Evolutionary conservation across 2,888 invertebrate genomes (phyloP), one percentile per base, ranked within the genome.

Genomic region (Archaeoteleia sp.): DNA sequence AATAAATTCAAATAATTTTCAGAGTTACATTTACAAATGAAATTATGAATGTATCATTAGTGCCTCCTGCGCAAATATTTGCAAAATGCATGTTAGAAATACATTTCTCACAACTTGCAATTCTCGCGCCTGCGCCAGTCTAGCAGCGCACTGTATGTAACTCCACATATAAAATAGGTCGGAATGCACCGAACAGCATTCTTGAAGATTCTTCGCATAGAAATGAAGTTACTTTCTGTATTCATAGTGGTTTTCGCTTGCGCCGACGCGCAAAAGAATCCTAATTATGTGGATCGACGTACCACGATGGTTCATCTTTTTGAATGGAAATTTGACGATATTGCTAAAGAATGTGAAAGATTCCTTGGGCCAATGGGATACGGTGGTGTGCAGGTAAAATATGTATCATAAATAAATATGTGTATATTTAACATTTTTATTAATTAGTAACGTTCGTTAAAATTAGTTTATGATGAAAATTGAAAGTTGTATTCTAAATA

Each of bases 321-420:
- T 70, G 91, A 92, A 77, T 92, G 92, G 92, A 90, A 89, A 75
- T 92, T 91, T 89, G 85, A 86, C 9, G 91, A 92, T 79, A 88
- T 92, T 45, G 92, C 91, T 0, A 83, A 81, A 5, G 92, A 92
- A 80, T 92, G 92, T 78, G 91, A 91, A 78, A 80, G 87, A 25
- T 92, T 91, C 78, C 84, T 92, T 2, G 90, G 88, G 0, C 90
- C 91, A 0, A 87, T 82, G 43, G 91, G 91, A 7, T 92, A 86
- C 79, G 91, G 89, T 27, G 92, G 91, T 1, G 89, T 91, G 63
- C 91, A 91, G 87, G 90, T 90, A 74, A 7, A 5, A 9, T 29
- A 5, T 5, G 7, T n/a, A 29, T 29, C 2, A 29, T 5, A 29
- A 29, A 20, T 2, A 20, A 4, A 5, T 4, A 20, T 2, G 5